Percentiles rank a stretch among this genome's conserved stretches.
Evolutionary conservation across 1,140 invertebrate species (phyloP).

Genomic region (Heliconius nattereri): DNA sequence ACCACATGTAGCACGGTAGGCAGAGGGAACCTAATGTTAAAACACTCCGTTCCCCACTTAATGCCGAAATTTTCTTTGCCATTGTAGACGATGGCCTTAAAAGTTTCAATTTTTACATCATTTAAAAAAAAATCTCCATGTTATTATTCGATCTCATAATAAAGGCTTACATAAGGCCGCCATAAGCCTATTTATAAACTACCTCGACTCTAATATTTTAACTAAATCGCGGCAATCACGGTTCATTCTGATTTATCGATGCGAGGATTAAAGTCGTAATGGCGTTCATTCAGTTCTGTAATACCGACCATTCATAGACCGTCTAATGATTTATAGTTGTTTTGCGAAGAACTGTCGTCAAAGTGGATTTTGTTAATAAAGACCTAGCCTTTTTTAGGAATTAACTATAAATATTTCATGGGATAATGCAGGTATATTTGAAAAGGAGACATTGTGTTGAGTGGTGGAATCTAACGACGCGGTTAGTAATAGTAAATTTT

Average conservation of each 20-base stretch:
- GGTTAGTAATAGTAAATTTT: too few relatives aligned
- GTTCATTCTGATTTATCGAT: conserved; percentile 52
- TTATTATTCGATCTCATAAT: background rate
- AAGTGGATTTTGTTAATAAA: conserved; percentile 28
- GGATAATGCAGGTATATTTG: too few relatives aligned
- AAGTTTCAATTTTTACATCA: too few relatives aligned
- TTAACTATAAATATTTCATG: too few relatives aligned
- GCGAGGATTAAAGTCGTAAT: conserved; percentile 52
- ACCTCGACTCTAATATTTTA: conserved; percentile 33
- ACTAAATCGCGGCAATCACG: conserved; percentile 40
- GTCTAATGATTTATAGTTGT: conserved; percentile 53
- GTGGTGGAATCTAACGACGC: too few relatives aligned
- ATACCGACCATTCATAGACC: conserved; percentile 42
- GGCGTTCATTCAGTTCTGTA: conserved; percentile 46
- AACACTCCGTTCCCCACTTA: too few relatives aligned
- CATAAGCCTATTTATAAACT: conserved; percentile 27
- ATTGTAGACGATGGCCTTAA: too few relatives aligned
- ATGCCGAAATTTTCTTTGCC: too few relatives aligned
- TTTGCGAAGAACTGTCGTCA: conserved; percentile 35
- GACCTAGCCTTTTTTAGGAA: background rate
- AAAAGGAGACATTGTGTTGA: too few relatives aligned
- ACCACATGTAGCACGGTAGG: too few relatives aligned
- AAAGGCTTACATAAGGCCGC: background rate
- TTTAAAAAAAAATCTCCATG: background rate
- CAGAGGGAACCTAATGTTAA: too few relatives aligned